A percentile compares a stretch with the other conserved stretches of the same genome.
These are phyloP conservation scores for Lethenteron camtschaticum DNA, from an alignment of 2,113 vertebrate species.

Conservation along the genomic window DNA sequence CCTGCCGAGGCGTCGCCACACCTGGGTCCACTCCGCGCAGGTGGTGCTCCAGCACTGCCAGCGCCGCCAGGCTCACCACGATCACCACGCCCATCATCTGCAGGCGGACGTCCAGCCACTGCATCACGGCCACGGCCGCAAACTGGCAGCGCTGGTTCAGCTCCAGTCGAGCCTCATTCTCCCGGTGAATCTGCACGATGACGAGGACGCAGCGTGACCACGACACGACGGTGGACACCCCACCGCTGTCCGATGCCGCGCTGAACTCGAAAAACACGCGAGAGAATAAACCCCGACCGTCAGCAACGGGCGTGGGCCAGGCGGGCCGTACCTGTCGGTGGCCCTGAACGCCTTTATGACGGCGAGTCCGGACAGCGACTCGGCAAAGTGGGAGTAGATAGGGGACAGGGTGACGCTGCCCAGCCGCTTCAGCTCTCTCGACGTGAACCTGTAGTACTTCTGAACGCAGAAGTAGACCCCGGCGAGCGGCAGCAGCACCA, in stretches of 20 bases:
- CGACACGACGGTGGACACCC: no score
- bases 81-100: conserved; percentile 73
- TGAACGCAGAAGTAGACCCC: conserved; percentile 46
- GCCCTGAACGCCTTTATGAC: conserved; percentile 48
- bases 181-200: conserved; percentile 40
- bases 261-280: no score
- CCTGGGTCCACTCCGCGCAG: conserved; percentile 45
- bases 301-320: no score
- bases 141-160: conserved; percentile 76
- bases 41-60: conserved; percentile 61
- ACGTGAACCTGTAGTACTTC: conserved; percentile 48
- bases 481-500: conserved; percentile 40
- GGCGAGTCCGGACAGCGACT: conserved; percentile 54
- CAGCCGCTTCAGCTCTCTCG: conserved; percentile 69
- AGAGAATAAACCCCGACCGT: no score
- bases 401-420: conserved; percentile 65
- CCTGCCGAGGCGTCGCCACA: conserved; percentile 13
- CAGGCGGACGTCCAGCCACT: conserved; percentile 81
- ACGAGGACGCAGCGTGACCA: no score
- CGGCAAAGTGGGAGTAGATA: conserved; percentile 74
- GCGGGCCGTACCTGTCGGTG: conserved; percentile 30
- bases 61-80: conserved; percentile 39
- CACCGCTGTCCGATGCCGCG: no score
- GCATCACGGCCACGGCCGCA: conserved; percentile 38
- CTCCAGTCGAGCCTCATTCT: conserved; percentile 46